Evolutionary conservation across 2,888 invertebrate genomes (phyloP).

Genomic region (Stomorhina lunata): DNA sequence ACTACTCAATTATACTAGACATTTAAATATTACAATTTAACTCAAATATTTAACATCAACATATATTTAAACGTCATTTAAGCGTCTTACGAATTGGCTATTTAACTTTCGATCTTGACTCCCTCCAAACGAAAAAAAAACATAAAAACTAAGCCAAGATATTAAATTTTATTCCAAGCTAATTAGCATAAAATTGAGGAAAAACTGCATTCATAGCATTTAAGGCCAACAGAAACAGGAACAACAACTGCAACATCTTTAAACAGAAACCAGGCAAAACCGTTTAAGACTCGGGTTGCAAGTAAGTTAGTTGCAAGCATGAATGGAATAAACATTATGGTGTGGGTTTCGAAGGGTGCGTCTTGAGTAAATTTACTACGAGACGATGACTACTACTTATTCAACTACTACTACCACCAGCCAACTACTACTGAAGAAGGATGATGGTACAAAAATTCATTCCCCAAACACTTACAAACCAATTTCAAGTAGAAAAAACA

Average conservation of each 20-base stretch:
- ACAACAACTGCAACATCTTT: background rate
- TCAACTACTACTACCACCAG: conserved; percentile 8
- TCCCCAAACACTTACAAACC: background rate
- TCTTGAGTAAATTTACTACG: conserved; percentile 59
- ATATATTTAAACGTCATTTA: background rate
- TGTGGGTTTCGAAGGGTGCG: conserved; percentile 67
- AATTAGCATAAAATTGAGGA: conserved; percentile 79
- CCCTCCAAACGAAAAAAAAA: background rate
- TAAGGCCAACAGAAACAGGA: conserved; percentile 48
- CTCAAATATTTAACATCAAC: background rate
- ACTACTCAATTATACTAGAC: no score
- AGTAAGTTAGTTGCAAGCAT: conserved; percentile 32
- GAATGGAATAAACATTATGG: conserved; percentile 42
- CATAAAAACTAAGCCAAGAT: conserved; percentile 33
- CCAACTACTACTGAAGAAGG: conserved; percentile 61
- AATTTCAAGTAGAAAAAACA: background rate
- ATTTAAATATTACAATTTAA: conserved; percentile 20
- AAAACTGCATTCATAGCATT: conserved; percentile 74
- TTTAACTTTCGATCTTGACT: background rate
- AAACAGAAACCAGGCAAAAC: background rate
- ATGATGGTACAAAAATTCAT: conserved; percentile 16
- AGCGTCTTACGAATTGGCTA: background rate
- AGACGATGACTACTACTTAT: conserved; percentile 48
- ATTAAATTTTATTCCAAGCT: conserved; percentile 71
- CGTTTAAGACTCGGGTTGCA: background rate